These are phyloP conservation scores for Lumbricus terrestris DNA, from an alignment of 2,888 invertebrate species.

Conservation along the genomic window DNA sequence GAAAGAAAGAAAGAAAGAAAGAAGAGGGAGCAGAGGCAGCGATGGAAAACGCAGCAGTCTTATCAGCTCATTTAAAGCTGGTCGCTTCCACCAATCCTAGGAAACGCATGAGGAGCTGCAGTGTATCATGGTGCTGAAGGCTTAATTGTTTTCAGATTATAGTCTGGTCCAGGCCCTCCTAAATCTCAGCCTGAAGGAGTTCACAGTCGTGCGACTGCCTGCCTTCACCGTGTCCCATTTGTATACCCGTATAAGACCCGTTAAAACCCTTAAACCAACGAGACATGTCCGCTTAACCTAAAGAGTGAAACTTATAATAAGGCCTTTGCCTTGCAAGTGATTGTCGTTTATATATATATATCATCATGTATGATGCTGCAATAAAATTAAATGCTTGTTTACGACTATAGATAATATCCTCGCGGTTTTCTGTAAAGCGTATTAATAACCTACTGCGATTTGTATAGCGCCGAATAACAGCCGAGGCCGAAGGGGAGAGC, in stretches of 20 bases:
- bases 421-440: neutral
- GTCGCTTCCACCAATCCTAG: neutral
- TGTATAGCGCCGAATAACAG: no score
- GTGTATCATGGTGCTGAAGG: neutral
- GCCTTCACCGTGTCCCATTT: neutral
- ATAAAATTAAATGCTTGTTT: neutral
- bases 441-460: no score
- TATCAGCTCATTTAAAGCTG: constrained; percentile 8
- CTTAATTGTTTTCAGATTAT: neutral
- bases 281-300: neutral
- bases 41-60: neutral
- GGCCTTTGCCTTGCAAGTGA: neutral
- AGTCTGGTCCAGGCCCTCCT: neutral
- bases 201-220: neutral
- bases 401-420: no score
- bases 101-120: neutral
- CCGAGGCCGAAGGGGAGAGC: no score
- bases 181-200: neutral
- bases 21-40: neutral
- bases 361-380: neutral
- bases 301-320: neutral
- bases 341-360: neutral
- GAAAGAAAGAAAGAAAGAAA: neutral
- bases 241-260: neutral
- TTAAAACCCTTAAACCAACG: neutral